Evolutionary conservation across 2,113 vertebrate genomes (phyloP), one percentile per base, ranked within the genome.

Genomic region (Ariopsis seemanni): DNA sequence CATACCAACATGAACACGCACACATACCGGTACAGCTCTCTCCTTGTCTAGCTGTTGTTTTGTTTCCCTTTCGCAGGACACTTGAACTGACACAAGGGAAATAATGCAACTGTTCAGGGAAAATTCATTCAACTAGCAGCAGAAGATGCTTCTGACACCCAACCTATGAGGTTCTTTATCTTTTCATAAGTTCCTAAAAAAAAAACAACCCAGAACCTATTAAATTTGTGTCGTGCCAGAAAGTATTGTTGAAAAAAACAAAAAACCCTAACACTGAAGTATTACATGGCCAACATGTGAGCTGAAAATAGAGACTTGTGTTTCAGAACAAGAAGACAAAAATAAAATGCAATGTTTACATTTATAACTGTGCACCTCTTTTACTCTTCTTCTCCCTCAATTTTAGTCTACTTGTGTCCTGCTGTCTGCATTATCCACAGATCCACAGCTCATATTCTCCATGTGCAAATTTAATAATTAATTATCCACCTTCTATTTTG

Each of bases 51-150:
- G 7, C 27, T 80, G 58, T 58, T 1, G 5, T 20, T 80, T 27
- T 4, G 25, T 15, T 57, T 55, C 4, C 7, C n/a, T 58, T 79
- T 79, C 53, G 30, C 53, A 57, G 77, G 74, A 63, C 17, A 48
- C 25, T 57, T 2, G 14, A 55, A 67, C 25, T 34, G 60, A 30
- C 74, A 57, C 72, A 78, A 63, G 25, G 5, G 30, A 77, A n/a
- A 75, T 57, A 88, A 75, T 27, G 62, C 14, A 74, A 62, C 20
- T 27, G 57, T 75, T 82, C 27, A 65, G 20, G 58, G 77, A 52
- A 75, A 82, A 55, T 11, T 79, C 10, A 60, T 15, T 79, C 48
- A 50, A 22, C 60, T 63, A 20, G 17, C 42, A 53, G n/a, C 53
- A 72, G 67, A 75, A 34, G 8, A 74, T 53, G 85, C 48, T 18